A percentile compares a stretch with the other conserved stretches of the same genome.
Conservation (phyloP, 1,140 invertebrate genomes). For the Pseudoatta argentina region DNA sequence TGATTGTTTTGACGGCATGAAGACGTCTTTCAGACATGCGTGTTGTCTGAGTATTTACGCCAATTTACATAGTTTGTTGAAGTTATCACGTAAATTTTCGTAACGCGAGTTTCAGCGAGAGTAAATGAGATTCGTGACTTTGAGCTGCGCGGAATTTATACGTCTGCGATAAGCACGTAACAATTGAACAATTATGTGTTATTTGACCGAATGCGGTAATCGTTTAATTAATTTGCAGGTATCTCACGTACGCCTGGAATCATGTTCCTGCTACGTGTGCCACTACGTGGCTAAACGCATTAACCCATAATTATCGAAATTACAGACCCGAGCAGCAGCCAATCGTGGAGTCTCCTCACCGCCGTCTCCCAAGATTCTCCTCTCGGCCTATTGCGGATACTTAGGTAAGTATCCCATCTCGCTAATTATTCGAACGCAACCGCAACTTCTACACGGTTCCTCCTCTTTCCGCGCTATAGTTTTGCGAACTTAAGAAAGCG, state of each 20-base stretch:
- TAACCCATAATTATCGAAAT: conserved; percentile 82
- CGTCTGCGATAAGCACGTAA: conserved; percentile 30
- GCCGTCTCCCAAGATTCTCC: conserved; percentile 61
- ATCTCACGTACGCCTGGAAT: conserved; percentile 75
- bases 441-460: conserved; percentile 14
- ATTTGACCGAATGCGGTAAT: conserved; percentile 69
- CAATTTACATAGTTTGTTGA: not conserved
- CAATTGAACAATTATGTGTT: conserved; percentile 60
- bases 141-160: conserved; percentile 29
- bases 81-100: not conserved
- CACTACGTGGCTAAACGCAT: conserved; percentile 77
- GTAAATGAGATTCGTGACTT: conserved; percentile 11
- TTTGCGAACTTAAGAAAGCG: conserved; percentile 45
- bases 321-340: conserved; percentile 71
- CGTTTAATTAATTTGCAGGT: conserved; percentile 80
- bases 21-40: too few relatives aligned
- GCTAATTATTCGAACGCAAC: conserved; percentile 75
- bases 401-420: conserved; percentile 72
- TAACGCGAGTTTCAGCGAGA: not conserved
- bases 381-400: conserved; percentile 68
- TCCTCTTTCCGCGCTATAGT: conserved; percentile 14
- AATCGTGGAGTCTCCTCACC: conserved; percentile 52
- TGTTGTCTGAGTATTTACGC: not conserved
- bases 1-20: too few relatives aligned
- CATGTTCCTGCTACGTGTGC: conserved; percentile 74